Evolutionary conservation across 2,888 invertebrate species (phyloP).

Genomic region (Alloscopus bannaensis): DNA sequence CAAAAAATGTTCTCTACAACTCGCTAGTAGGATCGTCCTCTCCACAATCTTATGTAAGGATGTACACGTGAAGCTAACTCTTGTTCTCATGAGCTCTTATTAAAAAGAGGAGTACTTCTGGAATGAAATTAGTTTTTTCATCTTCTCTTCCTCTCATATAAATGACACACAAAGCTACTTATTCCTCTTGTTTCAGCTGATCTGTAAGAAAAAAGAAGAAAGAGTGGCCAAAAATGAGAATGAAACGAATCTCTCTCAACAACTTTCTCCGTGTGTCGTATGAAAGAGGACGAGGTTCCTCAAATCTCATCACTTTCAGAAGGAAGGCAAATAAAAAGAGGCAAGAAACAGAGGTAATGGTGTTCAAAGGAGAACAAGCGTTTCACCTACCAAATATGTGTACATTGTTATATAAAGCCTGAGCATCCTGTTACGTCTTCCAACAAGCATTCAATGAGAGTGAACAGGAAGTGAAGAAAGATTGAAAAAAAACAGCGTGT

Average conservation of each 20-base stretch:
- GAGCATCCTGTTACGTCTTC: background rate
- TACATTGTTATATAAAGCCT: background rate
- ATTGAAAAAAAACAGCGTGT: background rate
- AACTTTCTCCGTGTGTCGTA: background rate
- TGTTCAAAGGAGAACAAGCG: no score
- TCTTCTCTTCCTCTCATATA: background rate
- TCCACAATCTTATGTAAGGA: background rate
- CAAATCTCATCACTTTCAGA: slow-evolving; percentile 21
- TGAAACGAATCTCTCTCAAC: slow-evolving; percentile 22
- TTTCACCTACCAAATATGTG: no score
- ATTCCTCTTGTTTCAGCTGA: background rate
- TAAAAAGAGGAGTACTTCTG: slow-evolving; percentile 7
- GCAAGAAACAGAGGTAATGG: background rate
- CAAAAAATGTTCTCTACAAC: background rate
- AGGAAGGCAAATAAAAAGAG: slow-evolving; percentile 6
- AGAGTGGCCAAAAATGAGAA: slow-evolving; percentile 18
- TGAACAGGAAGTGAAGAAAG: slow-evolving; percentile 6
- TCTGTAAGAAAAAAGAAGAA: background rate
- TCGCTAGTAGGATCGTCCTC: background rate
- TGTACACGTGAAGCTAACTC: background rate
- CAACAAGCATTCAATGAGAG: background rate
- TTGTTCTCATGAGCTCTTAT: background rate
- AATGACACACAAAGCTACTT: no score
- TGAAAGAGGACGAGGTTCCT: background rate
- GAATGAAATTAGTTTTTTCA: slow-evolving; percentile 13